These are phyloP conservation scores for Plectus sambesii DNA, from an alignment of 1,140 invertebrate genomes.

Conservation along the genomic window DNA sequence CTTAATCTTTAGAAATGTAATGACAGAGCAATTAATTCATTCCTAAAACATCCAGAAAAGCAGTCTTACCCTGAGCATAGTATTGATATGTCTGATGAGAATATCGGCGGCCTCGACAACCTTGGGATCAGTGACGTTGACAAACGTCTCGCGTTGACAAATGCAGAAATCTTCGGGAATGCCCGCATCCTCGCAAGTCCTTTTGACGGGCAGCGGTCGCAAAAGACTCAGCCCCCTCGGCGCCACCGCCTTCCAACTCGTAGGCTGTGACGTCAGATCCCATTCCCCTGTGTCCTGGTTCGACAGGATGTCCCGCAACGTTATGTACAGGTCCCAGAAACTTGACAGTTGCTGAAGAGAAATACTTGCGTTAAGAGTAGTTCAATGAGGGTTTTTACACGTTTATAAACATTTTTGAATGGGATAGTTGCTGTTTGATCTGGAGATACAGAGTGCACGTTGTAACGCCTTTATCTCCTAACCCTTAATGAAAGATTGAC, in stretches of 20 bases:
- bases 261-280: constrained; percentile 5
- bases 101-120: constrained; percentile 28
- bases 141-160: constrained; percentile 38
- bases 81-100: constrained; percentile 43
- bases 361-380: constrained; percentile 47
- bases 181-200: constrained; percentile 46
- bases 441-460: no score
- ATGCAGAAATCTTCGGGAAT: constrained; percentile 50
- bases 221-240: constrained; percentile 46
- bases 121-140: constrained; percentile 23
- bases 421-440: no score
- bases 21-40: no score
- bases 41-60: no score
- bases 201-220: constrained; percentile 38
- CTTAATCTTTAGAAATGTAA: no score
- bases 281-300: constrained; percentile 14
- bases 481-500: no score
- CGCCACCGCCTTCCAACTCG: constrained; percentile 13
- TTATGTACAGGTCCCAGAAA: constrained; percentile 39
- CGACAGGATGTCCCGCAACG: constrained; percentile 36
- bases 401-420: constrained; percentile 21
- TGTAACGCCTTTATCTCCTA: no score
- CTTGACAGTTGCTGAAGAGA: constrained; percentile 33
- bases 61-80: constrained; percentile 13
- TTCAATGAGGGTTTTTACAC: constrained; percentile 51